Evolutionary conservation across 2,888 invertebrate species (phyloP).

Genomic region (Seira sanloemensis): DNA sequence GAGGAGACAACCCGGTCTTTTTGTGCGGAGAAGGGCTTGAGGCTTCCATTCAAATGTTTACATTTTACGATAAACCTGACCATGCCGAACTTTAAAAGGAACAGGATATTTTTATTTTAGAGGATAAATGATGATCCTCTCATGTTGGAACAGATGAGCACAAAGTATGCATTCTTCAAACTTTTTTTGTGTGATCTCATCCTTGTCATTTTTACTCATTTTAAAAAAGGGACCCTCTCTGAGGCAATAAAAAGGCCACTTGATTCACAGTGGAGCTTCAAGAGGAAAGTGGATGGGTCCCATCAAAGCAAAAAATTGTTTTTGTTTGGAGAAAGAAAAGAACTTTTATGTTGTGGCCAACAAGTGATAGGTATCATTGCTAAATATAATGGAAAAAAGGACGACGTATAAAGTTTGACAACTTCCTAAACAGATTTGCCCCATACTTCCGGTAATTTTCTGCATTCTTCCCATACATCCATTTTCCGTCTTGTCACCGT

Average conservation of each 20-base stretch:
- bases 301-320: not conserved
- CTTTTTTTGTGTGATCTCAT: not conserved
- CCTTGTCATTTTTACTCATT: conserved; percentile 16
- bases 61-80: not conserved
- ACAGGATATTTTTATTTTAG: not conserved
- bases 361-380: conserved; percentile 33
- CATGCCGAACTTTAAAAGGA: not conserved
- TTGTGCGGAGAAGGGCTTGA: conserved; percentile 40
- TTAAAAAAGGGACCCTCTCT: not conserved
- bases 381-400: not conserved
- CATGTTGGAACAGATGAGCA: conserved; percentile 29
- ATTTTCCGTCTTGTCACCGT: no score
- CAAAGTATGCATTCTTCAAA: conserved; percentile 25
- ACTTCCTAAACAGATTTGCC: not conserved
- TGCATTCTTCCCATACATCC: conserved; percentile 18
- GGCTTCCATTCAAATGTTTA: conserved; percentile 39
- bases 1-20: not conserved
- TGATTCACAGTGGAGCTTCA: not conserved
- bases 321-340: not conserved
- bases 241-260: conserved; percentile 9
- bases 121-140: not conserved
- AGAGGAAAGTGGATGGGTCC: conserved; percentile 1
- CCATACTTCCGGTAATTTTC: not conserved
- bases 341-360: conserved; percentile 27
- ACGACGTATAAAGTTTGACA: no score